These are phyloP conservation scores for Agapostemon virescens DNA, from an alignment of 2,888 invertebrate genomes.

Conservation along the genomic window DNA sequence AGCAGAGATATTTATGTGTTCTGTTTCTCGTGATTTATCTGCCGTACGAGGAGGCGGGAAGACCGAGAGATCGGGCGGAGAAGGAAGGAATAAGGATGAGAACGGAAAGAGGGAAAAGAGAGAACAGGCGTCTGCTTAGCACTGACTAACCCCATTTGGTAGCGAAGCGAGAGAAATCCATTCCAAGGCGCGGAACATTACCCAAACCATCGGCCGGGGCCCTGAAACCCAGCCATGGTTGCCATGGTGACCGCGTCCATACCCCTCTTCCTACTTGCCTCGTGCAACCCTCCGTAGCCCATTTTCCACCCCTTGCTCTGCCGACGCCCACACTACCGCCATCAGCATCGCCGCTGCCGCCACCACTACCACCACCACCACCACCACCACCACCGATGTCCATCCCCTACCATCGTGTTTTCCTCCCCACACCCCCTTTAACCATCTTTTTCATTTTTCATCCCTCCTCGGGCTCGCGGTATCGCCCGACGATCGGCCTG, in stretches of 20 bases:
- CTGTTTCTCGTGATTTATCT: neutral
- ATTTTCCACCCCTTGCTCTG: constrained; percentile 61
- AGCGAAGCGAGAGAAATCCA: constrained; percentile 75
- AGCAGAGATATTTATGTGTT: constrained; percentile 4
- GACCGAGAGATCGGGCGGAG: neutral
- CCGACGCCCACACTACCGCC: constrained; percentile 61
- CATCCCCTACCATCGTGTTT: constrained; percentile 44
- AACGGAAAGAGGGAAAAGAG: constrained; percentile 35
- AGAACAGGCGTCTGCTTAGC: constrained; percentile 68
- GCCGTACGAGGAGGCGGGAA: neutral
- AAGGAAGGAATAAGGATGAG: constrained; percentile 21
- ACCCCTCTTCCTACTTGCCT: constrained; percentile 66
- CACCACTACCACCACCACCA: constrained; percentile 45
- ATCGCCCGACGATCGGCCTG: constrained; percentile 51
- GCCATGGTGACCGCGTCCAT: constrained; percentile 77
- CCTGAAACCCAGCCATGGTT: constrained; percentile 77
- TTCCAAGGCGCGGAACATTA: constrained; percentile 75
- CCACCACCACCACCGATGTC: constrained; percentile 40
- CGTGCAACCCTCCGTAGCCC: constrained; percentile 62
- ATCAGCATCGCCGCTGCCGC: constrained; percentile 50
- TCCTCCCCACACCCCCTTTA: constrained; percentile 7
- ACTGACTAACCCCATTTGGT: constrained; percentile 74
- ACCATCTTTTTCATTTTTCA: constrained; percentile 46
- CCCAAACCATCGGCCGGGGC: constrained; percentile 72
- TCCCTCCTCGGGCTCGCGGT: constrained; percentile 34